Percentiles rank a stretch among this genome's conserved stretches.
Evolutionary conservation across 2,113 vertebrate species (phyloP).

Genomic region (Varanus salvator): DNA sequence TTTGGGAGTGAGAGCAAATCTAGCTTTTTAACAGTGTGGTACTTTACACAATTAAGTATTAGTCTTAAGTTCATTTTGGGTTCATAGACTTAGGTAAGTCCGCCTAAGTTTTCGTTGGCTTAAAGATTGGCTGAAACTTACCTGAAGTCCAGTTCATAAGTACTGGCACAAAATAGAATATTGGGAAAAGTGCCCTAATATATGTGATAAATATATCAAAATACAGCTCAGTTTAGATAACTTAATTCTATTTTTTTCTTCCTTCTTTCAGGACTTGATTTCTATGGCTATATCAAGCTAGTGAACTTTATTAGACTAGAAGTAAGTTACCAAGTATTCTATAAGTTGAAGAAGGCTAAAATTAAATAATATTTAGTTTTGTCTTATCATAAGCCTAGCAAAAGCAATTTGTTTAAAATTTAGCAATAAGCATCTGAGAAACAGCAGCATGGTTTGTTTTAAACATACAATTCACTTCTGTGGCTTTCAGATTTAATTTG

Average conservation of each 20-base stretch:
- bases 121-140: background rate
- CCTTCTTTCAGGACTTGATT: slow-evolving; percentile 84
- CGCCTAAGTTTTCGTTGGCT: background rate
- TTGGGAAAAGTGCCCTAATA: background rate
- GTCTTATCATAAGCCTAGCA: background rate
- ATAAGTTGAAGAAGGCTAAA: background rate
- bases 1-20: background rate
- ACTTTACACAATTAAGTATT: background rate
- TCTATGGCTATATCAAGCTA: slow-evolving; percentile 94
- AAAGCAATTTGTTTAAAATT: rapidly evolving
- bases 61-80: background rate
- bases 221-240: background rate
- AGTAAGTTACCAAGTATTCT: slow-evolving; percentile 75
- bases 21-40: background rate
- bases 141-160: background rate
- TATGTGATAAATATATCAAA: background rate
- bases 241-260: background rate
- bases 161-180: background rate
- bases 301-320: slow-evolving; percentile 92
- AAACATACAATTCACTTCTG: background rate
- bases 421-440: background rate
- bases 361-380: background rate
- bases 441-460: background rate
- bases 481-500: background rate
- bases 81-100: background rate